phyloP scores from a whole-genome alignment of 1,140 invertebrate genomes.

The Oryctes rhinoceros region DNA sequence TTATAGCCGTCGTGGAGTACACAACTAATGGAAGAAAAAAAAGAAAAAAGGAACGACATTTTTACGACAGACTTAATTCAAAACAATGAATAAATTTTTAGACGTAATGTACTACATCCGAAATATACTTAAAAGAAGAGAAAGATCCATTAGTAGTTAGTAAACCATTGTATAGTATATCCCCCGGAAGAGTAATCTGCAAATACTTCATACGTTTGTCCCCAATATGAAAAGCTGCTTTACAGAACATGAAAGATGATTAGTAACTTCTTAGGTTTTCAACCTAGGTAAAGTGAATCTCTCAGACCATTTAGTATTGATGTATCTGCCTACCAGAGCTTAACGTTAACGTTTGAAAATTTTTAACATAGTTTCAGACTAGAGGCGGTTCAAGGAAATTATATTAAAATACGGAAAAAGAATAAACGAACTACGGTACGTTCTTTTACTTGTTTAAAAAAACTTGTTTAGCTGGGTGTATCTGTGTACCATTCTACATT shows the following conservation, averaged over 20 bases:
- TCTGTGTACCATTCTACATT: no score
- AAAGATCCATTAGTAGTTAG: not conserved
- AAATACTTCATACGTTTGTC: not conserved
- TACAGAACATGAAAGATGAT: not conserved
- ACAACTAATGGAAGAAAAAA: conserved; percentile 14
- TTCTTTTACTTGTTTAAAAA: no score
- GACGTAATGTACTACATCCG: conserved; percentile 9
- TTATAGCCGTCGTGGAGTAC: conserved; percentile 20
- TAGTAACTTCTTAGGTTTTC: not conserved
- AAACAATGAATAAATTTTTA: conserved; percentile 34
- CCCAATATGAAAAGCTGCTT: not conserved
- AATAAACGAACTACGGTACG: no score
- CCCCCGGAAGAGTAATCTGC: not conserved
- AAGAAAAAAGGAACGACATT: conserved; percentile 8
- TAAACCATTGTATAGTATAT: not conserved
- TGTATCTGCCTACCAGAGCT: no score
- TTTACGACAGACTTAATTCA: conserved; percentile 25
- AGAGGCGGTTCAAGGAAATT: no score
- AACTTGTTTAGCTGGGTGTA: no score
- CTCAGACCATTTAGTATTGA: no score
- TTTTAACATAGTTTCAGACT: no score
- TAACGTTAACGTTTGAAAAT: no score
- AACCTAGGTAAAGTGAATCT: no score
- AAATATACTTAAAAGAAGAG: not conserved
- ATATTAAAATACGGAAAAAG: no score